Percentiles rank a stretch among this genome's conserved stretches.
phyloP scores from a whole-genome alignment of 2,888 invertebrate genomes.

The Bellardia pandia region DNA sequence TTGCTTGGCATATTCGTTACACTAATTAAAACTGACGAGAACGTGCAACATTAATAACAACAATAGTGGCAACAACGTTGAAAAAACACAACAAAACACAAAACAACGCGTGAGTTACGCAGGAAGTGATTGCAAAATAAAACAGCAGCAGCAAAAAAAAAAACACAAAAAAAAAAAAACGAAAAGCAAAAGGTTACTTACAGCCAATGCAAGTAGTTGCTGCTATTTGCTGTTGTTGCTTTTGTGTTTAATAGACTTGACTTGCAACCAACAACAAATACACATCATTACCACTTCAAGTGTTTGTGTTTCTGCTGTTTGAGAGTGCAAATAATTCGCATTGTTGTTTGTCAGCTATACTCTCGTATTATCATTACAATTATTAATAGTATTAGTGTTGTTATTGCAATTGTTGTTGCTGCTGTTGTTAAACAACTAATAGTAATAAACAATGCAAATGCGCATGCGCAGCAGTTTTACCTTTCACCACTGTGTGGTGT shows the following conservation, averaged over 20 bases:
- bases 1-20: slow-evolving; percentile 64
- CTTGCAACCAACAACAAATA: slow-evolving; percentile 52
- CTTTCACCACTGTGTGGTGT: slow-evolving; percentile 65
- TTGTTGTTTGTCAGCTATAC: slow-evolving; percentile 62
- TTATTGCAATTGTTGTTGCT: slow-evolving; percentile 73
- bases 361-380: slow-evolving; percentile 47
- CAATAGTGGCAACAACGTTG: slow-evolving; percentile 67
- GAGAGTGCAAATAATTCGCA: slow-evolving; percentile 51
- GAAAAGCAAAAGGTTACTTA: slow-evolving; percentile 54
- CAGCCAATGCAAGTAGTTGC: slow-evolving; percentile 19
- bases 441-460: slow-evolving; percentile 67
- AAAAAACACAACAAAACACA: slow-evolving; percentile 5
- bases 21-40: slow-evolving; percentile 74
- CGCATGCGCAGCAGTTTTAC: slow-evolving; percentile 69
- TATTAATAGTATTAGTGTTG: slow-evolving; percentile 48
- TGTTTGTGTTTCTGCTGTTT: slow-evolving; percentile 19
- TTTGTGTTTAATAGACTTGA: slow-evolving; percentile 58
- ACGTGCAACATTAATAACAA: slow-evolving; percentile 73
- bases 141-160: slow-evolving; percentile 30
- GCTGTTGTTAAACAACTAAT: slow-evolving; percentile 41
- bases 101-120: slow-evolving; percentile 71
- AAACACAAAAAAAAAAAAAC: not conserved
- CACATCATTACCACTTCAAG: slow-evolving; percentile 70
- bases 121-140: slow-evolving; percentile 74
- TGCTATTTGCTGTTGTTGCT: slow-evolving; percentile 14